These are phyloP conservation scores for Apodemus sylvaticus DNA, from an alignment of 2,113 vertebrate genomes.

Conservation along the genomic window DNA sequence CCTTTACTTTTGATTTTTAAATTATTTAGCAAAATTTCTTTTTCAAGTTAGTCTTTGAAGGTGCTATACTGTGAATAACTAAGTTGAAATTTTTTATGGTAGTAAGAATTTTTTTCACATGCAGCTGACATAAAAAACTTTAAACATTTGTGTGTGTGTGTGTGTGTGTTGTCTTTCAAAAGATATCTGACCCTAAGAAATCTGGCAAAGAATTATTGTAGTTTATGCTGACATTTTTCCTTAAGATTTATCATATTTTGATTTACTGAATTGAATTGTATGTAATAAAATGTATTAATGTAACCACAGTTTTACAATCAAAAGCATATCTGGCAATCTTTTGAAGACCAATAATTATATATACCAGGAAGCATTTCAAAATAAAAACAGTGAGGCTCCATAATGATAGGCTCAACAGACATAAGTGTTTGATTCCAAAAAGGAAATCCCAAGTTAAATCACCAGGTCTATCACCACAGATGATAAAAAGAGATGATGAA, in stretches of 20 bases:
- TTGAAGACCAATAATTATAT: background rate
- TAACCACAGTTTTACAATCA: constrained; percentile 19
- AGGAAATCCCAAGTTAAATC: background rate
- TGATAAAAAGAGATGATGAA: too few species aligned
- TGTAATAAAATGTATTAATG: background rate
- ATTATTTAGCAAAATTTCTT: constrained; percentile 78
- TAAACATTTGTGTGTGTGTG: background rate
- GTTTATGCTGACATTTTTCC: constrained; percentile 42
- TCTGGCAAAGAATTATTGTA: constrained; percentile 10
- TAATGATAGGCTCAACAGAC: background rate
- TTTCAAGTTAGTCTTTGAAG: constrained; percentile 70
- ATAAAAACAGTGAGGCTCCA: background rate
- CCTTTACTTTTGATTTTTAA: constrained; percentile 81
- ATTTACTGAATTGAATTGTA: constrained; percentile 5
- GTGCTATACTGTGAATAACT: constrained; percentile 68
- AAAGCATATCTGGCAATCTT: background rate
- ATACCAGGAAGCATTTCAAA: background rate
- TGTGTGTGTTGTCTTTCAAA: constrained; percentile 45
- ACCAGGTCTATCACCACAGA: background rate
- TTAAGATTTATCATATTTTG: background rate
- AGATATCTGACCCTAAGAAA: constrained; percentile 44
- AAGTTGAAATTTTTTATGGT: constrained; percentile 49
- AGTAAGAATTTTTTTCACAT: constrained; percentile 58
- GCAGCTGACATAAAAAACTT: constrained; percentile 70
- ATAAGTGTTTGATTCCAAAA: too few species aligned